A percentile compares a stretch with the other conserved stretches of the same genome.
phyloP scores from a whole-genome alignment of 1,140 invertebrate genomes.

The Brachionus plicatilis region DNA sequence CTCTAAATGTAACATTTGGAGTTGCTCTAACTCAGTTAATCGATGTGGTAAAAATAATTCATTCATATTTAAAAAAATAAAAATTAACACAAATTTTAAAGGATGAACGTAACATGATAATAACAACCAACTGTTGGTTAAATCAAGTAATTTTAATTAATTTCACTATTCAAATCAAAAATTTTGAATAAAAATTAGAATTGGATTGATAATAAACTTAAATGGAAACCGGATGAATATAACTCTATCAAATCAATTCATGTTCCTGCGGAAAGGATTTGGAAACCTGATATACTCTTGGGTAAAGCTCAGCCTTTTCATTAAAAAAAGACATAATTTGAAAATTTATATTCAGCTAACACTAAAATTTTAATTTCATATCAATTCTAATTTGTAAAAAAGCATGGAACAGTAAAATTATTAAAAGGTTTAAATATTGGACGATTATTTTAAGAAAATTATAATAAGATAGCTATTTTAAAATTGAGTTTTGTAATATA shows the following conservation, averaged over 20 bases:
- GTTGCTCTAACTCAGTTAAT: conserved; percentile 75
- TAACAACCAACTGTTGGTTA: conserved; percentile 97
- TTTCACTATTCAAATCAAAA: conserved; percentile 65
- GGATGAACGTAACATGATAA: conserved; percentile 98
- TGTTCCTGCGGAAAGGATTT: conserved; percentile 42
- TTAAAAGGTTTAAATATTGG: no score
- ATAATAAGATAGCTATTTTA: no score
- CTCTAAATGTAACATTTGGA: conserved; percentile 69
- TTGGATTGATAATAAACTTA: conserved; percentile 44
- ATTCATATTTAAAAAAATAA: no score
- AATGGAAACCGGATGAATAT: conserved; percentile 43
- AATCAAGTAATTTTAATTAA: conserved; percentile 44
- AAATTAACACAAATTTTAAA: conserved; percentile 58
- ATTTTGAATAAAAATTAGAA: conserved; percentile 59
- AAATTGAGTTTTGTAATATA: no score
- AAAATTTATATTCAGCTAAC: no score
- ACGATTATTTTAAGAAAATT: no score
- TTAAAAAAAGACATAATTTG: not conserved
- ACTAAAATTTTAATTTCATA: no score
- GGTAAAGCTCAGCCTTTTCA: not conserved
- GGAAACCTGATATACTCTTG: conserved; percentile 43
- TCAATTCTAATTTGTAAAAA: no score
- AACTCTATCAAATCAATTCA: conserved; percentile 41
- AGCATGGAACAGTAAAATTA: no score
- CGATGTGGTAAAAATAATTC: conserved; percentile 62